Percentiles rank a stretch among this genome's conserved stretches.
Conservation (phyloP, 2,113 vertebrate species). For the Oryzias javanicus region DNA sequence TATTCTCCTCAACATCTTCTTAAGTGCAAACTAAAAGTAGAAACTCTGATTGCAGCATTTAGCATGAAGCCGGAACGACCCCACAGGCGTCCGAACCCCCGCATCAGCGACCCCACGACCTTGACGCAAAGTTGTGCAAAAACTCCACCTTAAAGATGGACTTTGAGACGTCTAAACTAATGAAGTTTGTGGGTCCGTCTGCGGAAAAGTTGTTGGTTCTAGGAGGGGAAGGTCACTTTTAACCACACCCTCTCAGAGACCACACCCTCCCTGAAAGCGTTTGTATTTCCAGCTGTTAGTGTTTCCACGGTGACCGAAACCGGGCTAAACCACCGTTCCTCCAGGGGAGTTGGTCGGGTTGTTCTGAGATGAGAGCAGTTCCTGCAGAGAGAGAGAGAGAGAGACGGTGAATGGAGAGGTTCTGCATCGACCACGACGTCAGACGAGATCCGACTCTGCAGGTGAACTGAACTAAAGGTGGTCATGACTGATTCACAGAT, state of each 20-base stretch:
- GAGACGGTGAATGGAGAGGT: constrained; percentile 18
- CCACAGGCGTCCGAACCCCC: constrained; percentile 73
- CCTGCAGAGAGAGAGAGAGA: constrained; percentile 83
- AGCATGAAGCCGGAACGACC: constrained; percentile 80
- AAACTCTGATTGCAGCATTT: constrained; percentile 83
- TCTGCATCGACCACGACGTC: too few relatives aligned
- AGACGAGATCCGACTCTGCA: too few relatives aligned
- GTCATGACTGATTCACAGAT: too few relatives aligned
- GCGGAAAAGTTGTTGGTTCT: constrained; percentile 24
- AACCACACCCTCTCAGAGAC: too few relatives aligned
- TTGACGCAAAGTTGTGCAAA: constrained; percentile 79
- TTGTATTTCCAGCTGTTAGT: constrained; percentile 48
- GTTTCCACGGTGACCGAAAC: constrained; percentile 56
- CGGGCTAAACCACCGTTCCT: constrained; percentile 88
- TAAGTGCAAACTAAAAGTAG: constrained; percentile 86
- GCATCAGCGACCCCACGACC: constrained; percentile 40
- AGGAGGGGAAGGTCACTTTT: too few relatives aligned
- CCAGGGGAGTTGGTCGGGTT: constrained; percentile 90
- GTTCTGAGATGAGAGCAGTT: constrained; percentile 87
- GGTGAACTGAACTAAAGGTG: too few relatives aligned
- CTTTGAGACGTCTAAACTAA: constrained; percentile 41
- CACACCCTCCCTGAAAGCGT: constrained; percentile 27
- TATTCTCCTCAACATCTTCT: constrained; percentile 82
- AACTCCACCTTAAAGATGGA: constrained; percentile 77
- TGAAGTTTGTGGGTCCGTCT: constrained; percentile 31